Evolutionary conservation across 37 sponge, comb jelly and placozoan genomes (phyloP), one percentile per base, ranked within the genome.

Genomic region (Beroe ovata): DNA sequence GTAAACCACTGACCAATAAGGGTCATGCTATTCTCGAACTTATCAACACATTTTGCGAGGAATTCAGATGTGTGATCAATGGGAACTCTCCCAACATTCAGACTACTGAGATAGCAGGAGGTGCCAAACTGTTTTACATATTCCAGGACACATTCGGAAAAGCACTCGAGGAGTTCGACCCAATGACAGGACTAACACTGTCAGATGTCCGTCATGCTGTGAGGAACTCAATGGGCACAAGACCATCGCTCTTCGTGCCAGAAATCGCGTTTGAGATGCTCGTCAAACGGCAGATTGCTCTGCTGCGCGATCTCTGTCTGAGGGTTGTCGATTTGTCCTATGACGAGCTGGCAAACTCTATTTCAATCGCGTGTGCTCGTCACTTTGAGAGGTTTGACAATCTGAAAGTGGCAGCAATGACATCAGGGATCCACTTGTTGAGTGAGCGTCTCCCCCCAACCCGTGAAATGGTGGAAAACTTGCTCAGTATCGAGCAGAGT

Each of bases 251-350:
- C 32, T 98, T 98, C 88, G 94, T 98, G 18, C 95, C 99, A 6
- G 99, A 98, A 69, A 94, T 98, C 60, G 99, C 99, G 20, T 98
- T 98, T 90, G 99, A 98, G 64, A 92, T 98, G 89, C 72, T 98
- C 36, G 99, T 96, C 25, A 98, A 95, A 89, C 90, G 94, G 58
- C 99, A 98, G 90, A 95, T 98, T 29, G 90, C 89, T 20, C 91
- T 93, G 1, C 92, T 98, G 36, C 90, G 92, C 11, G 92, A 94
- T 32, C 95, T 96, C 0, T 95, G 96, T 60, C 92, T 98, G 0
- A 93, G 96, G 64, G 96, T 96, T 60, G 99, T 96, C 60, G 95
- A 98, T 88, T 89, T 95, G 59, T 94, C 95, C 8, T 95, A 96
- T 64, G 99, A 98, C 71, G 99, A 98, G 89, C 90, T 98, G 62